phyloP scores from a whole-genome alignment of 2,797 vertebrate genomes.

The Dallia pectoralis region DNA sequence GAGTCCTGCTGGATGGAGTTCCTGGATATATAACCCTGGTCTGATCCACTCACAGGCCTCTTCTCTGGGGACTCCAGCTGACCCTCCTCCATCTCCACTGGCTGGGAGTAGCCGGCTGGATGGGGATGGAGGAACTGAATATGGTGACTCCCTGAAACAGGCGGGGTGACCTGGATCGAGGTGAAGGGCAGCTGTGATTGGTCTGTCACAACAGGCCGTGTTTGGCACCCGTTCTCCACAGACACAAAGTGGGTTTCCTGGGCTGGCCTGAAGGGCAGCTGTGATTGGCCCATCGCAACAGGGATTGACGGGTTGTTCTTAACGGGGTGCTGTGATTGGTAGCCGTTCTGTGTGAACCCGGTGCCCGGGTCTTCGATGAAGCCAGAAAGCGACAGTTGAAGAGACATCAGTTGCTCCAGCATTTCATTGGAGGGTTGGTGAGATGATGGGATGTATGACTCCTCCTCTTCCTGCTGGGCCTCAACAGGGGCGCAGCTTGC shows the following conservation, averaged over 20 bases:
- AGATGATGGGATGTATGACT: background rate
- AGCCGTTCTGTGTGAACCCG: background rate
- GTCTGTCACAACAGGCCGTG: background rate
- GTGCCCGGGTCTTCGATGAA: background rate
- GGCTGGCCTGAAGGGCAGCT: background rate
- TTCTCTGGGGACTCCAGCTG: constrained; percentile 54
- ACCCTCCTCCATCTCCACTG: constrained; percentile 52
- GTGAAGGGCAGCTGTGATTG: constrained; percentile 23
- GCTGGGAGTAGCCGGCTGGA: constrained; percentile 11
- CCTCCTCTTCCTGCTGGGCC: constrained; percentile 37
- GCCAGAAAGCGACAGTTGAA: constrained; percentile 20
- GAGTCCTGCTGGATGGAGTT: constrained; percentile 69
- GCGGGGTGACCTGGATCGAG: constrained; percentile 18
- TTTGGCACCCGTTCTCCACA: background rate
- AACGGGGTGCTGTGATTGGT: background rate
- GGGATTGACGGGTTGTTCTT: background rate
- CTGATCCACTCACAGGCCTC: constrained; percentile 80
- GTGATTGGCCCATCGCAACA: background rate
- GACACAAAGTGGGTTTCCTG: too few relatives aligned
- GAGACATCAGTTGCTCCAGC: constrained; percentile 15
- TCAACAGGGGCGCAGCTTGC: constrained; percentile 8
- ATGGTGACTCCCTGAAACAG: constrained; percentile 18
- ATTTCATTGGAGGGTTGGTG: background rate
- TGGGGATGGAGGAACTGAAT: constrained; percentile 6
- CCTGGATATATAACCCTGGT: constrained; percentile 90